phyloP scores from a whole-genome alignment of 2,888 invertebrate genomes.

The Drosophila anomelani region DNA sequence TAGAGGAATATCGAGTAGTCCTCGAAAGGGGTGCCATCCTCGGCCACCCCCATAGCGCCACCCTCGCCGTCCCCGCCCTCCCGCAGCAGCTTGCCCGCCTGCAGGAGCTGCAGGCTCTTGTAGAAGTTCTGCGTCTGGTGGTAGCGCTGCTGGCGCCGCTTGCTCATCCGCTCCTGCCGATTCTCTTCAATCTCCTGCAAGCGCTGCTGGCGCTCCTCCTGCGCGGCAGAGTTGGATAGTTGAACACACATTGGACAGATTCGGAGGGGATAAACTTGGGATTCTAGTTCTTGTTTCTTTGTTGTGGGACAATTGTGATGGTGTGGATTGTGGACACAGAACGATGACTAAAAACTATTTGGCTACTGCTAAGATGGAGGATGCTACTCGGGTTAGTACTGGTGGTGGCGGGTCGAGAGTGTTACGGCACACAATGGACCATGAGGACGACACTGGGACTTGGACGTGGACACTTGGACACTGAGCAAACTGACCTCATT shows the following conservation, averaged over 20 bases:
- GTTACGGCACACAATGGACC: constrained; percentile 34
- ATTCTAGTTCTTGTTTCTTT: constrained; percentile 1
- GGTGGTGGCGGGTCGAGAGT: constrained; percentile 8
- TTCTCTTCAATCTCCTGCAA: constrained; percentile 90
- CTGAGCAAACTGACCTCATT: constrained; percentile 74
- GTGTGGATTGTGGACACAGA: constrained; percentile 39
- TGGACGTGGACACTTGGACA: constrained; percentile 53
- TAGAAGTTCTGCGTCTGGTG: constrained; percentile 92
- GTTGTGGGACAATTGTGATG: constrained; percentile 17
- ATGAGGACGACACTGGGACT: constrained; percentile 32
- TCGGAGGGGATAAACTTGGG: constrained; percentile 25
- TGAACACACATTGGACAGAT: constrained; percentile 41
- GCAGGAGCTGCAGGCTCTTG: constrained; percentile 94
- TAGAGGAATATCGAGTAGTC: constrained; percentile 94
- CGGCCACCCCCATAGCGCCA: constrained; percentile 82
- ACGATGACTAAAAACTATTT: constrained; percentile 45
- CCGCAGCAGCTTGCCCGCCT: constrained; percentile 88
- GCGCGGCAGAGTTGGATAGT: constrained; percentile 59
- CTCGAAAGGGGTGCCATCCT: constrained; percentile 88
- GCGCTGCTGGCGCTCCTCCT: constrained; percentile 91
- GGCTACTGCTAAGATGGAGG: constrained; percentile 13
- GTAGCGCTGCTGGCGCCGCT: constrained; percentile 89
- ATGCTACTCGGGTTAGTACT: constrained; percentile 39
- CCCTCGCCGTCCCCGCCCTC: constrained; percentile 73
- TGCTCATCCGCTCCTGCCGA: constrained; percentile 88